Conservation (phyloP, 2,888 invertebrate species). For the Shargacucullia verbasci region DNA sequence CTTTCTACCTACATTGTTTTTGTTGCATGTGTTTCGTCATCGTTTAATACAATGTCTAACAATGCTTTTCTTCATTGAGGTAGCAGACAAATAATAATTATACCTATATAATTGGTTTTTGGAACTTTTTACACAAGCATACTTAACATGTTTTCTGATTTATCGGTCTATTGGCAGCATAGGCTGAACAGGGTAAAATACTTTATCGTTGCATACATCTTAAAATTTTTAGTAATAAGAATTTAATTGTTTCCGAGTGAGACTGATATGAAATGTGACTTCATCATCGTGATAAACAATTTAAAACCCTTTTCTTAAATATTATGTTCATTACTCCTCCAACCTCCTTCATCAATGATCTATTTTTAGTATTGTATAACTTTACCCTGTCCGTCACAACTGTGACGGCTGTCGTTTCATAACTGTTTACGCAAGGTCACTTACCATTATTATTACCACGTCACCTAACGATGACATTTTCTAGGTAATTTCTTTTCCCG, state of each 20-base stretch:
- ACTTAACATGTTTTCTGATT: slow-evolving; percentile 9
- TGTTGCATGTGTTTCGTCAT: slow-evolving; percentile 30
- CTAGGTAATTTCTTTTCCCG: slow-evolving; percentile 15
- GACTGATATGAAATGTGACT: too few relatives aligned
- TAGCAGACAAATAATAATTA: slow-evolving; percentile 6
- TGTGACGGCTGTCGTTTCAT: slow-evolving; percentile 3
- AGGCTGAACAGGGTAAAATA: too few relatives aligned
- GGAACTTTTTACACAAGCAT: slow-evolving; percentile 12
- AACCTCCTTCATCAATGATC: too few relatives aligned
- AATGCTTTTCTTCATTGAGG: slow-evolving; percentile 19
- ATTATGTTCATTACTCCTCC: too few relatives aligned
- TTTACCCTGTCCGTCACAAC: background rate
- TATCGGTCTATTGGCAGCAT: too few relatives aligned
- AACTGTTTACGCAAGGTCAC: slow-evolving; percentile 18
- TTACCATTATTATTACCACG: slow-evolving; percentile 2
- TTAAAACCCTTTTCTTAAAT: too few relatives aligned
- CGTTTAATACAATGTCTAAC: slow-evolving; percentile 19
- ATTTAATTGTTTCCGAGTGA: too few relatives aligned
- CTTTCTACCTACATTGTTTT: slow-evolving; percentile 35
- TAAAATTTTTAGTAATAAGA: too few relatives aligned
- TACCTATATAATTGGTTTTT: slow-evolving; percentile 19
- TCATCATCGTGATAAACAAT: too few relatives aligned
- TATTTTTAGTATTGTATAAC: too few relatives aligned
- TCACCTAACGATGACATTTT: slow-evolving; percentile 9
- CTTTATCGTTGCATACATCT: too few relatives aligned